phyloP scores from a whole-genome alignment of 2,888 invertebrate genomes.

The Odiellus spinosus region DNA sequence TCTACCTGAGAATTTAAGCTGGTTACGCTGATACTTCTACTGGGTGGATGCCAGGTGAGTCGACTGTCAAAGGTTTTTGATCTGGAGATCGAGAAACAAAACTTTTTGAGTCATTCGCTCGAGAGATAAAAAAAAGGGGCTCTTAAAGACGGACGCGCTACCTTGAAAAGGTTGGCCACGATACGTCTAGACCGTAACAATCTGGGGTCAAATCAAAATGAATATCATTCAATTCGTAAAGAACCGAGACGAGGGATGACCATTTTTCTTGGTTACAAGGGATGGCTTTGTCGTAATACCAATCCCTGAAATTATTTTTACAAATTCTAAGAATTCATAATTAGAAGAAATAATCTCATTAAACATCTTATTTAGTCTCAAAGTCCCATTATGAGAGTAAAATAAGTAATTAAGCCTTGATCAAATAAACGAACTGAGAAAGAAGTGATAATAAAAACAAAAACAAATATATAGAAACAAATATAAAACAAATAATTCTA shows the following conservation, averaged over 20 bases:
- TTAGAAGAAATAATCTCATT: no score
- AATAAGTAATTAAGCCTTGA: no score
- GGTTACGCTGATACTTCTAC: slow-evolving; percentile 2
- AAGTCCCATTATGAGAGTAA: no score
- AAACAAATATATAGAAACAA: no score
- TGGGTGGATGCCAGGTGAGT: neutral
- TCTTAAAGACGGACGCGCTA: slow-evolving; percentile 15
- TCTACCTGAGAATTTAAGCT: slow-evolving; percentile 1
- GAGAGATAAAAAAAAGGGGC: no score
- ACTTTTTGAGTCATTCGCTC: no score
- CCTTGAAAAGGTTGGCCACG: slow-evolving; percentile 34
- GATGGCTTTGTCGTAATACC: slow-evolving; percentile 27
- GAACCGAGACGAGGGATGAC: slow-evolving; percentile 24
- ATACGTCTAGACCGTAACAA: slow-evolving; percentile 32
- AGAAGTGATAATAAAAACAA: no score
- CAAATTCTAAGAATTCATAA: no score
- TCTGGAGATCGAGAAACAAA: no score
- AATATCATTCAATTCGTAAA: slow-evolving; percentile 33
- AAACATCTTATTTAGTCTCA: no score
- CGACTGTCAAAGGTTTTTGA: neutral
- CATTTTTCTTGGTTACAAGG: slow-evolving; percentile 25
- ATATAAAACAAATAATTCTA: no score
- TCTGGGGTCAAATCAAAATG: slow-evolving; percentile 32
- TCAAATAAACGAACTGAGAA: no score
- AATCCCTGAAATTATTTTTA: slow-evolving; percentile 26